Percentiles rank a stretch among this genome's conserved stretches.
Conservation (phyloP, 2,888 invertebrate genomes). For the Chrysodeixis includens region DNA sequence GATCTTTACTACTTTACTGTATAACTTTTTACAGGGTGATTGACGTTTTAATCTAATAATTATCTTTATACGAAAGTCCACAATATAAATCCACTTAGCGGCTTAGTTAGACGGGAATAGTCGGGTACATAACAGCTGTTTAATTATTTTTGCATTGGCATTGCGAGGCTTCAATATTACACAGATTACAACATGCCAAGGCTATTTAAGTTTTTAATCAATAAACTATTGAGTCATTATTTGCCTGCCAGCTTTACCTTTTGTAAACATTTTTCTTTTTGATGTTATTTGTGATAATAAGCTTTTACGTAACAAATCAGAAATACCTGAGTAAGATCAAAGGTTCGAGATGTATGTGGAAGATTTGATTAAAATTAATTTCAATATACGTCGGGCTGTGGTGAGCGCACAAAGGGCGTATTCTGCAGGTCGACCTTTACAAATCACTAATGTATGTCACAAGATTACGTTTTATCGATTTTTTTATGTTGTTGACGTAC, state of each 20-base stretch:
- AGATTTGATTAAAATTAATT: conserved; percentile 4
- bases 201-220: neutral
- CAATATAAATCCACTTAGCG: neutral
- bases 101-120: neutral
- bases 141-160: conserved; percentile 1
- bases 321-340: neutral
- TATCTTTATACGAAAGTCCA: neutral
- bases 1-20: too few species aligned
- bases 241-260: neutral
- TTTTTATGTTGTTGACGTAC: conserved; percentile 48
- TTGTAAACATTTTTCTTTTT: neutral
- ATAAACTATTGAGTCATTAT: neutral
- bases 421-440: conserved; percentile 23
- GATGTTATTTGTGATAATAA: neutral
- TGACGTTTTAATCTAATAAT: conserved; percentile 1
- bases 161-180: neutral
- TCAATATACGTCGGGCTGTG: neutral
- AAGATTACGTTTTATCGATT: conserved; percentile 56
- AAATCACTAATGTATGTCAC: conserved; percentile 33
- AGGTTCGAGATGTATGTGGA: neutral
- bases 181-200: neutral
- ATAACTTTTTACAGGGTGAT: too few species aligned
- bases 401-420: neutral
- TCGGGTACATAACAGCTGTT: neutral
- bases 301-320: neutral